Conservation (phyloP, 2,797 vertebrate species). For the Phylloscopus collybita region DNA sequence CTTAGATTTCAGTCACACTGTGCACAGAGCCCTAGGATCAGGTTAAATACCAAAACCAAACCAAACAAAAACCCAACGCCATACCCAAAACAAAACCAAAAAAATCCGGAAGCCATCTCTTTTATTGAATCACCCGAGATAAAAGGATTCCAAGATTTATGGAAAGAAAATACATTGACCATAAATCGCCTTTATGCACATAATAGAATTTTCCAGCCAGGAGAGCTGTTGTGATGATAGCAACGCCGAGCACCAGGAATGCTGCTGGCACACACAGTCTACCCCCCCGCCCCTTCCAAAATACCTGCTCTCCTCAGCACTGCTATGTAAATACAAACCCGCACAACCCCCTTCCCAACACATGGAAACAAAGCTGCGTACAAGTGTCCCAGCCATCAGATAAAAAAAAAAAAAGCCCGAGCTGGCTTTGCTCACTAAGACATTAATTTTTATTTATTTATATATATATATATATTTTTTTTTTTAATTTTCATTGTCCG, state of each 20-base stretch:
- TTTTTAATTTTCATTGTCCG: background rate
- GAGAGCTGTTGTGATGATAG: constrained; percentile 54
- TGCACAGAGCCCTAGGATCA: background rate
- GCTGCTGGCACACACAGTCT: background rate
- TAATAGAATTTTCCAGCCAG: constrained; percentile 65
- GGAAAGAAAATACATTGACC: constrained; percentile 41
- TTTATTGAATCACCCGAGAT: constrained; percentile 37
- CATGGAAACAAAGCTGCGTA: constrained; percentile 60
- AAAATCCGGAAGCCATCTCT: constrained; percentile 51
- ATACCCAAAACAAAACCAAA: constrained; percentile 30
- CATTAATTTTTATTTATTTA: background rate
- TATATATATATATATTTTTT: background rate
- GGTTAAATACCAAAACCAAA: background rate
- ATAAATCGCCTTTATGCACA: constrained; percentile 56
- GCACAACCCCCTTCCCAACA: background rate
- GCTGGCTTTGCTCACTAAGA: background rate
- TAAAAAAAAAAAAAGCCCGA: background rate
- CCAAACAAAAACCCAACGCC: background rate
- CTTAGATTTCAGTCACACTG: background rate
- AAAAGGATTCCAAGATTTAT: constrained; percentile 52
- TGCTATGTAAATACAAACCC: constrained; percentile 21
- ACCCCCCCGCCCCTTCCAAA: background rate
- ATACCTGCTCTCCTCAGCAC: constrained; percentile 46
- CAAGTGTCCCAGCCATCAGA: constrained; percentile 43
- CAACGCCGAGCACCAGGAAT: constrained; percentile 23